Conservation (phyloP, 2,797 vertebrate species). For the Sebastes iracundus region DNA sequence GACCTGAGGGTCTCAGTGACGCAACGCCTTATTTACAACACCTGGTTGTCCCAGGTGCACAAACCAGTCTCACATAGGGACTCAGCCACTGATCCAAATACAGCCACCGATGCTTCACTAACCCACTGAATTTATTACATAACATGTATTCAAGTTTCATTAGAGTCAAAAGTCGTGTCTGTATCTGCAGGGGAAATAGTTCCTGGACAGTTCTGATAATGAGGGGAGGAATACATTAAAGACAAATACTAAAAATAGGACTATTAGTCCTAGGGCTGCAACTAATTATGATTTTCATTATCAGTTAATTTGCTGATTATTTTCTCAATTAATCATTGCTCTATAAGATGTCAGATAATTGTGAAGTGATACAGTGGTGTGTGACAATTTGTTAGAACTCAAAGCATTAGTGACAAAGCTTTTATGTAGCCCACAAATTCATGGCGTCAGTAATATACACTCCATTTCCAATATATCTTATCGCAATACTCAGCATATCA, state of each 20-base stretch:
- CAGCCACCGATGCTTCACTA: background rate
- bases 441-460: background rate
- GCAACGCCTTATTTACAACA: constrained; percentile 19
- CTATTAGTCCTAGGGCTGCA: background rate
- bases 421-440: background rate
- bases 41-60: constrained; percentile 18
- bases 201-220: background rate
- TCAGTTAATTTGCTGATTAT: background rate
- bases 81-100: background rate
- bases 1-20: constrained; percentile 14
- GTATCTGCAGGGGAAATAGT: background rate
- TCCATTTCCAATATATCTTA: too few species aligned
- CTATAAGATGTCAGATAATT: background rate
- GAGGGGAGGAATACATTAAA: background rate
- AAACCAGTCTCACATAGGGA: background rate
- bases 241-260: background rate
- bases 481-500: too few species aligned
- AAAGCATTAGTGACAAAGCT: background rate
- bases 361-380: background rate
- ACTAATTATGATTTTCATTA: background rate
- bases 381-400: background rate
- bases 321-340: background rate
- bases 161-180: background rate
- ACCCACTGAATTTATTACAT: background rate
- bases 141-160: background rate